These are phyloP conservation scores for Drosophila neutralis DNA, from an alignment of 2,888 invertebrate genomes.

Conservation along the genomic window DNA sequence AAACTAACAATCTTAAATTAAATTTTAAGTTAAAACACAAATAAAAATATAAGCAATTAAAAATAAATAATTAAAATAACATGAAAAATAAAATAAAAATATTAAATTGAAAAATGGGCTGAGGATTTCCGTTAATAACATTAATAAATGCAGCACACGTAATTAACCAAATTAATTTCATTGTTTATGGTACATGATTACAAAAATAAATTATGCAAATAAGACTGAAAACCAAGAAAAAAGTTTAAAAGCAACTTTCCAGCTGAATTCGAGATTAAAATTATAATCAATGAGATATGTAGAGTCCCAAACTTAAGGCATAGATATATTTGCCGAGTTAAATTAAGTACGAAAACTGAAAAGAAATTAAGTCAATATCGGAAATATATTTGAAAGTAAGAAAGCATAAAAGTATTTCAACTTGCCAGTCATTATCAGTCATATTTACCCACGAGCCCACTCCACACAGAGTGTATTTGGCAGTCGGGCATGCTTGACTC, in stretches of 20 bases:
- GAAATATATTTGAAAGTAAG: background rate
- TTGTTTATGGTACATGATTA: too few species aligned
- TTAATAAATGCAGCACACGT: background rate
- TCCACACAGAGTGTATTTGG: background rate
- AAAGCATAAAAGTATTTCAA: background rate
- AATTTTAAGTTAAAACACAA: background rate
- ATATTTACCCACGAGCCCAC: background rate
- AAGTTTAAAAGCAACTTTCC: background rate
- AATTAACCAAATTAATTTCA: too few species aligned
- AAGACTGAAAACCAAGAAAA: too few species aligned
- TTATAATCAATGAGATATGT: background rate
- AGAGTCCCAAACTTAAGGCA: too few species aligned
- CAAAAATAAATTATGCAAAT: background rate
- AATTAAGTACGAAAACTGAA: background rate
- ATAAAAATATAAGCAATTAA: background rate
- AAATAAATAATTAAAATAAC: background rate
- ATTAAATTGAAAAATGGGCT: background rate
- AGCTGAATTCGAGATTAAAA: background rate
- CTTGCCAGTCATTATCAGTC: background rate
- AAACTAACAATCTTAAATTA: background rate
- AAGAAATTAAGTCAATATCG: too few species aligned
- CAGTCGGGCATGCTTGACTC: background rate
- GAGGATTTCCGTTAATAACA: background rate
- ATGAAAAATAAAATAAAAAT: too few species aligned
- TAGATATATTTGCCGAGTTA: accelerated